phyloP scores from a whole-genome alignment of 2,113 vertebrate genomes.

The Thermophis baileyi region DNA sequence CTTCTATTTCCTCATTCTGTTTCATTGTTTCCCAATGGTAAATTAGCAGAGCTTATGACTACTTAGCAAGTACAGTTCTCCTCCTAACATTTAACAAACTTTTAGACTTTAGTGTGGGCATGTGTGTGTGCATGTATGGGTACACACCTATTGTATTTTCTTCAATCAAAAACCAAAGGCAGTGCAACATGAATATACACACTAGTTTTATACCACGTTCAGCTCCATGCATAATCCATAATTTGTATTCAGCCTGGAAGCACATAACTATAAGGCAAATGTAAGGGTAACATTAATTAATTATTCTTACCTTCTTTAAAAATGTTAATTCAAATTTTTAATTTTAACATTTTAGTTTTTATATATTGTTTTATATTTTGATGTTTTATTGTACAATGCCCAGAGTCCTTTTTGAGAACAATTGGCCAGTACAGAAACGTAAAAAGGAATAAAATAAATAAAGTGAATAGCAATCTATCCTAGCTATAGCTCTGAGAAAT shows the following conservation, averaged over 20 bases:
- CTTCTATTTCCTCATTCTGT: background rate
- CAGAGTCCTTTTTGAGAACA: background rate
- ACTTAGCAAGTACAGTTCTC: background rate
- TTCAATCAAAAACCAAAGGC: background rate
- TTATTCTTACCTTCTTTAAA: background rate
- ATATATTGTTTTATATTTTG: background rate
- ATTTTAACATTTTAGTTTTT: background rate
- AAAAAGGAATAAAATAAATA: background rate
- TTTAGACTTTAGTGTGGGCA: background rate
- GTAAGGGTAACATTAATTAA: background rate
- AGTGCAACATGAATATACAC: background rate
- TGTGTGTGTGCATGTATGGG: background rate
- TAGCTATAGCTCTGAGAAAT: background rate
- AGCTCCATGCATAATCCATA: background rate
- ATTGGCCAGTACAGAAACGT: background rate
- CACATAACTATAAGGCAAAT: background rate
- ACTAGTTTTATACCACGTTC: background rate
- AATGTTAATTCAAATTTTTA: background rate
- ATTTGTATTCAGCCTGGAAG: background rate
- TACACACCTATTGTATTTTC: background rate
- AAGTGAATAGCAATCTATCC: background rate
- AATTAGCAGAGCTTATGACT: background rate
- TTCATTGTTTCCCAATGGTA: background rate
- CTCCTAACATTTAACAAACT: background rate
- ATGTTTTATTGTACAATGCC: background rate